Conservation (phyloP, 2,888 invertebrate species). For the Neoitamus cyanurus region DNA sequence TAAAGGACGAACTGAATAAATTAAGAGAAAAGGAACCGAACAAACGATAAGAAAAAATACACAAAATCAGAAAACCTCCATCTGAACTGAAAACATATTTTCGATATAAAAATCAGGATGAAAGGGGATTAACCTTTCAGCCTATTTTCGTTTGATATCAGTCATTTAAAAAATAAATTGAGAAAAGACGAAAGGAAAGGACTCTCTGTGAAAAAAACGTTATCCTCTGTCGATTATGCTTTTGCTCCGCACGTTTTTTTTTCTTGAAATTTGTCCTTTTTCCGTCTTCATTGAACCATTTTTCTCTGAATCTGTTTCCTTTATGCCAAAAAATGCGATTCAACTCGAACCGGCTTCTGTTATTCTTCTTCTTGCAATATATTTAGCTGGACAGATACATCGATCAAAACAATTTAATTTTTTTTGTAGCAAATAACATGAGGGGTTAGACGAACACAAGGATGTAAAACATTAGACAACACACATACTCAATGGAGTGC, state of each 20-base stretch:
- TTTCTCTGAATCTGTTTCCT: neutral
- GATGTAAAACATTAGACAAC: slow-evolving; percentile 90
- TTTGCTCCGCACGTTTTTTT: neutral
- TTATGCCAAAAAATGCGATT: slow-evolving; percentile 3
- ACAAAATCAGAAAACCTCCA: slow-evolving; percentile 17
- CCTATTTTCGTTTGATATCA: slow-evolving; percentile 35
- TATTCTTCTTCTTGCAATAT: slow-evolving; percentile 54
- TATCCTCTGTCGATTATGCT: neutral
- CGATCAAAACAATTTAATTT: slow-evolving; percentile 48
- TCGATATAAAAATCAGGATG: slow-evolving; percentile 26
- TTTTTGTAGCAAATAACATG: slow-evolving; percentile 58
- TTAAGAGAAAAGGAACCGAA: slow-evolving; percentile 10
- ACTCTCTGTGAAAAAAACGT: neutral
- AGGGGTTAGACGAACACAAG: slow-evolving; percentile 87
- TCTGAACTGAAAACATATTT: slow-evolving; percentile 26
- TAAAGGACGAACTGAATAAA: neutral
- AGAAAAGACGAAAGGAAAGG: slow-evolving; percentile 33
- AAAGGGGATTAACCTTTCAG: slow-evolving; percentile 36
- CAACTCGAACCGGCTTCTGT: neutral
- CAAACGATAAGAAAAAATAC: neutral
- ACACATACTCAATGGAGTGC: slow-evolving; percentile 75
- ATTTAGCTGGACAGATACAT: slow-evolving; percentile 51
- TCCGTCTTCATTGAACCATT: slow-evolving; percentile 7
- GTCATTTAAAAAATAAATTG: slow-evolving; percentile 38
- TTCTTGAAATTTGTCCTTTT: slow-evolving; percentile 13